Conservation (phyloP, 1,140 invertebrate species). For the Neodiprion pinetum region DNA sequence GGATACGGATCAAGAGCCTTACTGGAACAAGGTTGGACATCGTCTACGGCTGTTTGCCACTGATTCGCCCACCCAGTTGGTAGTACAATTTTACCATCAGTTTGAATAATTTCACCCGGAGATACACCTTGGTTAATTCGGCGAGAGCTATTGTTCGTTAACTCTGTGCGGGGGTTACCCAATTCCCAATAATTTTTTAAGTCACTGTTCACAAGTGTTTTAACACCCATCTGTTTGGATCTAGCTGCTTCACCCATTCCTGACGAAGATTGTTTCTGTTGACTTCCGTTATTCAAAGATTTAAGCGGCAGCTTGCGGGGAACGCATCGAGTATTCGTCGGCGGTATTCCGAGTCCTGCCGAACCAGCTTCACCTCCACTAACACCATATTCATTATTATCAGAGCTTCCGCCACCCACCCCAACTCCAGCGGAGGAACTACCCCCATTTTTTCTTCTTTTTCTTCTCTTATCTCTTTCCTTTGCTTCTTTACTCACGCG, state of each 20-base stretch:
- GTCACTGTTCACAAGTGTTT: conserved; percentile 34
- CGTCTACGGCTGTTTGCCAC: conserved; percentile 59
- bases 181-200: conserved; percentile 42
- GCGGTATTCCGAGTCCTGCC: background rate
- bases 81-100: conserved; percentile 36
- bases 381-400: conserved; percentile 1
- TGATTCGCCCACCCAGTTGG: conserved; percentile 51
- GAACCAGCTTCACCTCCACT: conserved; percentile 1
- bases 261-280: background rate
- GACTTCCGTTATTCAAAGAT: background rate
- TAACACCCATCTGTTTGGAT: background rate
- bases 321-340: background rate
- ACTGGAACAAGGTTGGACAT: conserved; percentile 67
- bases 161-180: conserved; percentile 36
- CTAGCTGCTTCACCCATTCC: background rate
- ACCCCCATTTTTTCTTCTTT: conserved; percentile 44
- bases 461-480: conserved; percentile 43
- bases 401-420: background rate
- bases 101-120: background rate
- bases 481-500: conserved; percentile 42
- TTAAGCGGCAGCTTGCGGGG: background rate
- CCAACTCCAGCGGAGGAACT: conserved; percentile 34
- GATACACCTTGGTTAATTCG: conserved; percentile 44
- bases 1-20: conserved; percentile 63
- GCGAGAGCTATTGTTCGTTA: conserved; percentile 47